Conservation (phyloP, 2,797 vertebrate genomes). For the Sarcophilus harrisii region DNA sequence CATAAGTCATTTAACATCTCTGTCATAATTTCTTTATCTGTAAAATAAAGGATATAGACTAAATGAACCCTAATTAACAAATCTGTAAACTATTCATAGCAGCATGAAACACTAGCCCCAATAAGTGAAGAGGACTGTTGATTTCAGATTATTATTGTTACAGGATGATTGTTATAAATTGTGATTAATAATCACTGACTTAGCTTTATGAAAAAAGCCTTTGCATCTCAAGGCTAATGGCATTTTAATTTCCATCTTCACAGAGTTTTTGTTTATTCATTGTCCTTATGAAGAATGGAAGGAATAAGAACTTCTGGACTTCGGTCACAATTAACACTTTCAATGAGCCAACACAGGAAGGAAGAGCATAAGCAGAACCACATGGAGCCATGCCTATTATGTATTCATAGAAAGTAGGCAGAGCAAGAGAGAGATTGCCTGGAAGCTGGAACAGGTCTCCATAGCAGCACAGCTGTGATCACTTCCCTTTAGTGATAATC, state of each 20-base stretch:
- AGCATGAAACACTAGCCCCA: not conserved
- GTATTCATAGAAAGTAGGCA: not conserved
- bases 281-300: not conserved
- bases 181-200: slow-evolving; percentile 14
- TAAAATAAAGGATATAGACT: not conserved
- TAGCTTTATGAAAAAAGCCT: slow-evolving; percentile 23
- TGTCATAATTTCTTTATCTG: not conserved
- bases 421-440: not conserved
- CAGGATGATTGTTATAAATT: slow-evolving; percentile 45
- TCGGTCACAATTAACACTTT: not conserved
- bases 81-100: not conserved
- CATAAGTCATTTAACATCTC: not conserved
- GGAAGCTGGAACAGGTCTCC: not conserved
- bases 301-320: not conserved
- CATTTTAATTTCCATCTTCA: not conserved
- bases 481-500: not conserved
- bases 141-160: slow-evolving; percentile 16
- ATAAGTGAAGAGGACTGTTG: not conserved
- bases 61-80: not conserved
- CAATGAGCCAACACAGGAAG: not conserved
- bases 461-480: not conserved
- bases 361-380: not conserved
- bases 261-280: not conserved
- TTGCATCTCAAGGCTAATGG: slow-evolving; percentile 7
- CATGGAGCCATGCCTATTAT: not conserved